Percentiles rank a stretch among this genome's conserved stretches.
Evolutionary conservation across 2,113 vertebrate genomes (phyloP).

Genomic region (Synchiropus splendidus): DNA sequence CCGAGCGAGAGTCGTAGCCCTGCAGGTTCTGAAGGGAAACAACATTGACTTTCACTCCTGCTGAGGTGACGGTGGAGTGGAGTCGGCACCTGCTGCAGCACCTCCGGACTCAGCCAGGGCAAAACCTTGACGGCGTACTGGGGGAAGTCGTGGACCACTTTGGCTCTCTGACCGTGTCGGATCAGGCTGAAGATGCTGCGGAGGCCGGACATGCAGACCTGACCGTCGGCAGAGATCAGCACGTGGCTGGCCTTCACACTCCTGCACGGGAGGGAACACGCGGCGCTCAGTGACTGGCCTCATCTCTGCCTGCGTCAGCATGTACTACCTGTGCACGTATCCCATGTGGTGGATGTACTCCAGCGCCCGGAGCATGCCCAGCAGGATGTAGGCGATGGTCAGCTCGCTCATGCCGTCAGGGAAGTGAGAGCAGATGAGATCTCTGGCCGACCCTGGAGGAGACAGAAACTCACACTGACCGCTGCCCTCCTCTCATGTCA

Average conservation of each 20-base stretch:
- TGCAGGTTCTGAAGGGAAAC: slow-evolving; percentile 78
- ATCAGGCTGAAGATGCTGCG: slow-evolving; percentile 94
- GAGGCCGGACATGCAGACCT: slow-evolving; percentile 89
- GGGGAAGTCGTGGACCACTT: slow-evolving; percentile 91
- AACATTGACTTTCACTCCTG: neutral
- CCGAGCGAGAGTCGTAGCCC: slow-evolving; percentile 92
- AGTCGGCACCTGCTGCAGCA: slow-evolving; percentile 85
- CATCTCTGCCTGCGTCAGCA: no score
- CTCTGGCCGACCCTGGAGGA: slow-evolving; percentile 84
- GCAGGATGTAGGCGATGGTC: slow-evolving; percentile 89
- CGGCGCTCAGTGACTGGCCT: no score
- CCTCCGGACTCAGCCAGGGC: slow-evolving; percentile 95
- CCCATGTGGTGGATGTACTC: slow-evolving; percentile 99
- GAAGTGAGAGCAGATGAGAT: slow-evolving; percentile 89
- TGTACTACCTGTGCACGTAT: slow-evolving; percentile 97
- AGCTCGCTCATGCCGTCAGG: slow-evolving; percentile 88
- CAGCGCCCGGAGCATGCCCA: slow-evolving; percentile 84
- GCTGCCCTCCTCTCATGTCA: neutral
- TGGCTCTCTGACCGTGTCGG: slow-evolving; percentile 84
- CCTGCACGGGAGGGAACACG: slow-evolving; percentile 61
- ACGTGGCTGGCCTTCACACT: slow-evolving; percentile 97
- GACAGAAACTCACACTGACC: neutral
- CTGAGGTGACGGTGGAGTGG: neutral
- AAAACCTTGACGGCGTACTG: slow-evolving; percentile 90
- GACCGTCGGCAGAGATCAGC: slow-evolving; percentile 86